Evolutionary conservation across 2,113 vertebrate species (phyloP).

Genomic region (Pteronura brasiliensis): DNA sequence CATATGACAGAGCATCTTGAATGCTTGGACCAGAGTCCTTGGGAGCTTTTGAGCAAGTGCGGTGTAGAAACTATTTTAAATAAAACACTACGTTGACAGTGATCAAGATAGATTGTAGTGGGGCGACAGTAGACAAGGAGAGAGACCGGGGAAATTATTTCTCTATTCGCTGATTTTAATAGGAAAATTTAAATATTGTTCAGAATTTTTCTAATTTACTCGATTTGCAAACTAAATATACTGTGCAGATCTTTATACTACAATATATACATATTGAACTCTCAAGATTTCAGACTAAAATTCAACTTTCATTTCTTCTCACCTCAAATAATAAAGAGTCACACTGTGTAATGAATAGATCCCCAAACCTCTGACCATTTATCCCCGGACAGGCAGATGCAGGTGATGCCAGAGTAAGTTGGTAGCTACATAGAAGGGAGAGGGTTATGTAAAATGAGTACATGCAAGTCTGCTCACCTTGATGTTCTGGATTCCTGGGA

Average conservation of each 20-base stretch:
- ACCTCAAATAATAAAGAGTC: not conserved
- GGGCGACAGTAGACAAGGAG: not conserved
- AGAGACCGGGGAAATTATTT: not conserved
- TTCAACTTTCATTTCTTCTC: conserved; percentile 12
- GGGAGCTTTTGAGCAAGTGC: not conserved
- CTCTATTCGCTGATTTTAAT: not conserved
- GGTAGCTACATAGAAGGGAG: not conserved
- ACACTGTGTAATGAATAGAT: not conserved
- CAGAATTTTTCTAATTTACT: not conserved
- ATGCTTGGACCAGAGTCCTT: not conserved
- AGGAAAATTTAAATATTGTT: not conserved
- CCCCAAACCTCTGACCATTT: accelerated
- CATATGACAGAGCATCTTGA: not conserved
- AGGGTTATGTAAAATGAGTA: not conserved
- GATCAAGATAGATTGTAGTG: not conserved
- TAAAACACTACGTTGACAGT: not conserved
- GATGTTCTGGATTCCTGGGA: not conserved
- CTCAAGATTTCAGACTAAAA: not conserved
- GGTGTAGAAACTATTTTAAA: not conserved
- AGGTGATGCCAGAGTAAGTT: not conserved
- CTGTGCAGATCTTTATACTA: not conserved
- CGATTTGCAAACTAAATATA: not conserved
- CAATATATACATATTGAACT: not conserved
- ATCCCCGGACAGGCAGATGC: not conserved
- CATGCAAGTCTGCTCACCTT: not conserved